Evolutionary conservation across 2,113 vertebrate species (phyloP).

Genomic region (Sorex araneus): DNA sequence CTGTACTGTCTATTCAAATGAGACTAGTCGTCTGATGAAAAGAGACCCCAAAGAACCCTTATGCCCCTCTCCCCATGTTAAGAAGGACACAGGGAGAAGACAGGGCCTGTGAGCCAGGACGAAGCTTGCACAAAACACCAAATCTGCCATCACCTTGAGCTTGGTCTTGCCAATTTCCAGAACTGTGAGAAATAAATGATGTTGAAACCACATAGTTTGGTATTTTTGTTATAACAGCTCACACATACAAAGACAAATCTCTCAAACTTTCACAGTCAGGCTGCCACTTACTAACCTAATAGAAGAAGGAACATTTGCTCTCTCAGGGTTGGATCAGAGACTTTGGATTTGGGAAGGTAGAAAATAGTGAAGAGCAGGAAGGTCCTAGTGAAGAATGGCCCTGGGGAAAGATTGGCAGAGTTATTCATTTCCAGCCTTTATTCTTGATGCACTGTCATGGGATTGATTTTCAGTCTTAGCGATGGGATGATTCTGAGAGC

Average conservation of each 20-base stretch:
- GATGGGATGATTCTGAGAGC: not conserved
- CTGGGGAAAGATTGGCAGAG: not conserved
- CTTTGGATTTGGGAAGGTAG: constrained; percentile 2
- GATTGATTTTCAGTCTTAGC: constrained; percentile 3
- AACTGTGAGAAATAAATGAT: no score
- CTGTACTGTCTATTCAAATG: no score
- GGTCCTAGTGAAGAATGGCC: not conserved
- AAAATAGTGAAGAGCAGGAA: not conserved
- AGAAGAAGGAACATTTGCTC: no score
- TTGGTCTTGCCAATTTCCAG: no score
- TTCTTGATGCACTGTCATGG: not conserved
- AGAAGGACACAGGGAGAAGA: not conserved
- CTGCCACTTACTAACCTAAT: not conserved
- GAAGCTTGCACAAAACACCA: not conserved
- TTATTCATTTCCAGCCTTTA: no score
- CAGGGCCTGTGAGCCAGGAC: not conserved
- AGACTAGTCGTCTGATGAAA: not conserved
- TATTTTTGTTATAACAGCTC: not conserved
- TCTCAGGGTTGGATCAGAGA: constrained; percentile 28
- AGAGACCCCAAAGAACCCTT: not conserved
- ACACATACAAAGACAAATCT: not conserved
- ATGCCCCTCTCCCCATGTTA: not conserved
- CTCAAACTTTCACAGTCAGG: not conserved
- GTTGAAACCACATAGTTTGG: not conserved
- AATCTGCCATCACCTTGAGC: no score